Evolutionary conservation across 2,113 vertebrate species (phyloP).

Genomic region (Sinocyclocheilus maitianheensis): DNA sequence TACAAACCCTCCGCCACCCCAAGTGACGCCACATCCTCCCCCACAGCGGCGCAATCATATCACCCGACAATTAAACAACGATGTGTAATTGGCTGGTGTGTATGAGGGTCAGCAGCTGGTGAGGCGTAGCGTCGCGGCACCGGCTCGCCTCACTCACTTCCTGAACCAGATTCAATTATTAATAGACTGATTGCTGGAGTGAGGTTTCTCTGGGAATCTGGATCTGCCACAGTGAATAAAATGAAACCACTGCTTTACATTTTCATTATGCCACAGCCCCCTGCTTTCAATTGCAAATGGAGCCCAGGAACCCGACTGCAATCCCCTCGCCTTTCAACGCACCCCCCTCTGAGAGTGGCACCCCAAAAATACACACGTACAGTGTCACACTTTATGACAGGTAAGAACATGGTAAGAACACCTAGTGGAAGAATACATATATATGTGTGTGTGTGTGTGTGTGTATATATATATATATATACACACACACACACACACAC

Average conservation of each 20-base stretch:
- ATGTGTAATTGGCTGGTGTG: conserved; percentile 91
- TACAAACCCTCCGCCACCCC: conserved; percentile 55
- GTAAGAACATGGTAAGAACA: not conserved
- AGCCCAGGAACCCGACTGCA: conserved; percentile 63
- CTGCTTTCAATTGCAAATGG: conserved; percentile 98
- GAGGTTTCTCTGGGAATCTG: conserved; percentile 93
- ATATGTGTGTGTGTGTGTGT: too few species aligned
- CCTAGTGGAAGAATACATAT: not conserved
- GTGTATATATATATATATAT: too few species aligned
- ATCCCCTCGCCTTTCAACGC: conserved; percentile 66
- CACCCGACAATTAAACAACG: conserved; percentile 90
- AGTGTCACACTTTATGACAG: conserved; percentile 48
- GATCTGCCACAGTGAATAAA: conserved; percentile 98
- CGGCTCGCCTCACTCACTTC: conserved; percentile 72
- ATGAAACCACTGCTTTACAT: conserved; percentile 96
- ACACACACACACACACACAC: too few species aligned
- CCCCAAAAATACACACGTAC: conserved; percentile 48
- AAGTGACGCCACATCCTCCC: conserved; percentile 46
- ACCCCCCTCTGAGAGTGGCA: conserved; percentile 36
- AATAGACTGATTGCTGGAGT: conserved; percentile 91
- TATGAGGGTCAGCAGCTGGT: conserved; percentile 93
- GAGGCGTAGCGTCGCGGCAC: conserved; percentile 77
- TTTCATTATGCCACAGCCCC: conserved; percentile 92
- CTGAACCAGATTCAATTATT: conserved; percentile 97
- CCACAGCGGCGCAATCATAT: conserved; percentile 76